Evolutionary conservation across 2,888 invertebrate species (phyloP), one percentile per base, ranked within the genome.

Genomic region (Calameuta pallipes): DNA sequence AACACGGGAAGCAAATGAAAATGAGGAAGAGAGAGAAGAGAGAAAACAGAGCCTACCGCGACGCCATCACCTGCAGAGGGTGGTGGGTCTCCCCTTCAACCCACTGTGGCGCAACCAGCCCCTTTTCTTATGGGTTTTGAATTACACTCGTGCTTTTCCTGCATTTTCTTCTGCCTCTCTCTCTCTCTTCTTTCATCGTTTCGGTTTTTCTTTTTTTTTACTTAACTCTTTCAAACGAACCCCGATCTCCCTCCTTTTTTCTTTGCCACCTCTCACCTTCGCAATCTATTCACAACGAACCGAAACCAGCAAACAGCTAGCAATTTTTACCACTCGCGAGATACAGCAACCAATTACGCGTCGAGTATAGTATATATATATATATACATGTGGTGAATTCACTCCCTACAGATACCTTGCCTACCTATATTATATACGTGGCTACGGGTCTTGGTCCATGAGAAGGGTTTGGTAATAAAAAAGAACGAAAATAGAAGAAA

Each of bases 141-240:
- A 41, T 41, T 41, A 23, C 41, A 23, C 73, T 56, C 69, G 34
- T 77, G 77, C 74, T 79, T 34, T 74, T 73, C 70, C 34, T 31
- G 69, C 74, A 41, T 15, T 35, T 68, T 23, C 70, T 41, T 56
- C 68, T 75, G 36, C 71, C 69, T 33, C 77, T 80, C 79, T 82
- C 75, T 77, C 79, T 80, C 80, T 81, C 79, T 79, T 80, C 80
- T 82, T 81, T 74, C 77, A 77, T 68, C 41, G 23, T 41, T 41
- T 41, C 76, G 75, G 69, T 74, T 68, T 23, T 79, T 35, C 75
- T 75, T 80, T 77, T 35, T n/a, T 34, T 41, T 41, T 41, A 23
- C 41, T 79, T 36, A 70, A 69, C 70, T 70, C 80, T 78, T 71
- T 78, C 74, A 74, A 70, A 75, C 23, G 34, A 78, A 75, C 74